Evolutionary conservation across 2,113 vertebrate species (phyloP).

Genomic region (Bombycilla garrulus): DNA sequence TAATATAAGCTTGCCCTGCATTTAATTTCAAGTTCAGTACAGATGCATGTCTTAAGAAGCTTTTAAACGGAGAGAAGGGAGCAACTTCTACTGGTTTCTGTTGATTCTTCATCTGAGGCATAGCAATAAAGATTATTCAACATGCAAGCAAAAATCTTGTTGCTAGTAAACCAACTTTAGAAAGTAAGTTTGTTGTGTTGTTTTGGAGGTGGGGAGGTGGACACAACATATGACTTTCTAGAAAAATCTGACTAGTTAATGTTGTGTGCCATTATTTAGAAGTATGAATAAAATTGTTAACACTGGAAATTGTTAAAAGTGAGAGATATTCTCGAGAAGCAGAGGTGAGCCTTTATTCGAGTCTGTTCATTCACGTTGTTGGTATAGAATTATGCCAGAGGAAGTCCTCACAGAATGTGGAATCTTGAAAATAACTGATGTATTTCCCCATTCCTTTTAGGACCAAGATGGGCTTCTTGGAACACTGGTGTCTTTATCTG

Average conservation of each 20-base stretch:
- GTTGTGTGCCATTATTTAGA: not conserved
- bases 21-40: not conserved
- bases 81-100: not conserved
- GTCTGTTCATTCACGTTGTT: not conserved
- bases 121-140: not conserved
- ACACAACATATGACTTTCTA: not conserved
- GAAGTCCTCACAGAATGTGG: not conserved
- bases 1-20: not conserved
- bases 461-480: conserved; percentile 98
- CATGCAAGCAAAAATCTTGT: not conserved
- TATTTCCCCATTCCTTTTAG: conserved; percentile 64
- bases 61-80: not conserved
- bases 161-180: not conserved
- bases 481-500: conserved; percentile 99
- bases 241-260: not conserved
- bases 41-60: not conserved
- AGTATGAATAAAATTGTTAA: not conserved
- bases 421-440: not conserved
- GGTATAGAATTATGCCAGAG: not conserved
- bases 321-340: not conserved
- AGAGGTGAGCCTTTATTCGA: not conserved
- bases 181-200: not conserved
- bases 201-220: not conserved
- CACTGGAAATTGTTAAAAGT: not conserved
- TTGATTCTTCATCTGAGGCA: not conserved